These are phyloP conservation scores for Cygnus olor DNA, from an alignment of 2,797 vertebrate genomes.

Conservation along the genomic window DNA sequence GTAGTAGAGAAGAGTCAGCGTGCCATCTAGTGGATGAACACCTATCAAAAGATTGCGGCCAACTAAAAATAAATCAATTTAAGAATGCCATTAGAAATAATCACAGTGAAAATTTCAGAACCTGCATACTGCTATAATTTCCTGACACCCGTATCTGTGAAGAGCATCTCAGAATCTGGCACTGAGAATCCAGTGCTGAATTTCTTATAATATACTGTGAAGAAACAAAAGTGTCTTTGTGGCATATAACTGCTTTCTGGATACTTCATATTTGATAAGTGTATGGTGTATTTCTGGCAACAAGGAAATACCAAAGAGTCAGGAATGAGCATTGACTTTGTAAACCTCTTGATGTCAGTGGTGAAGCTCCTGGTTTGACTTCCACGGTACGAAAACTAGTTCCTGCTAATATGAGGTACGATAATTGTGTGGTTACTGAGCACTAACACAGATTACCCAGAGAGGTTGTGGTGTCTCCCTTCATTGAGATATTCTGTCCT, in stretches of 20 bases:
- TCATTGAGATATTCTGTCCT: not conserved
- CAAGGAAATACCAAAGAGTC: not conserved
- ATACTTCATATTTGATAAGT: not conserved
- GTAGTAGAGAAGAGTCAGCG: not conserved
- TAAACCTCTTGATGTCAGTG: not conserved
- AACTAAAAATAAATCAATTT: not conserved
- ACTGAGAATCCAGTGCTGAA: not conserved
- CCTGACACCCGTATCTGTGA: not conserved
- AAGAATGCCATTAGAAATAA: not conserved
- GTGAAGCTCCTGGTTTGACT: not conserved
- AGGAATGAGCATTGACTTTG: not conserved
- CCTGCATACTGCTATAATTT: not conserved
- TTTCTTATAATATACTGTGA: not conserved
- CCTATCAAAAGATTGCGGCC: not conserved
- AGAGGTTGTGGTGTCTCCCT: not conserved
- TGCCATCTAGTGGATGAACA: constrained; percentile 28
- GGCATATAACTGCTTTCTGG: not conserved
- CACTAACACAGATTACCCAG: not conserved
- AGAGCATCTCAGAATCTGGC: not conserved
- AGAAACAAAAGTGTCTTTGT: not conserved
- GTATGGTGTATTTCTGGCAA: not conserved
- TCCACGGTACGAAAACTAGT: not conserved
- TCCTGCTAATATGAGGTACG: not conserved
- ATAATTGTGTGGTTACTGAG: not conserved
- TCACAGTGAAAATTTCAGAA: not conserved